phyloP scores from a whole-genome alignment of 2,888 invertebrate species.

The Sphaeridia pumilis region DNA sequence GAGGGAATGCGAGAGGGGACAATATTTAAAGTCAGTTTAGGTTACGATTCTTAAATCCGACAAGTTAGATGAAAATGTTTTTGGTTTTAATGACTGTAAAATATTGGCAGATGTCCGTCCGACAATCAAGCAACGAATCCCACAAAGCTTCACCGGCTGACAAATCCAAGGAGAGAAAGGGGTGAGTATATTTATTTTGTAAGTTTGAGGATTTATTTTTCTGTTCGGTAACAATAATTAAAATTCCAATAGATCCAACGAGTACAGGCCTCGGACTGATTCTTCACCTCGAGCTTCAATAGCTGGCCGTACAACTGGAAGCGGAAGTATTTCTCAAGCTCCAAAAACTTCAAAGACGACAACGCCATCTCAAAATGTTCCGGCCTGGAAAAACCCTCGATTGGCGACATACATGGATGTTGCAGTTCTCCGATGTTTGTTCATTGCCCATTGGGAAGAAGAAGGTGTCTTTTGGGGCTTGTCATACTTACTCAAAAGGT shows the following conservation, averaged over 20 bases:
- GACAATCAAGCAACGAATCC: conserved; percentile 37
- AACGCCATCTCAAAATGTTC: conserved; percentile 24
- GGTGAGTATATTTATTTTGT: conserved; percentile 14
- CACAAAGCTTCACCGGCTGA: conserved; percentile 35
- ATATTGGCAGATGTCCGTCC: conserved; percentile 33
- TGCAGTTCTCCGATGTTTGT: conserved; percentile 86
- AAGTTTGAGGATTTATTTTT: neutral
- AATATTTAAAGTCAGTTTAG: conserved; percentile 57
- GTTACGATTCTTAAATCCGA: neutral
- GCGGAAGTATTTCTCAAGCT: conserved; percentile 17
- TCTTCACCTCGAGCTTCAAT: conserved; percentile 35
- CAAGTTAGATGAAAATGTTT: neutral
- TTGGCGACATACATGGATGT: conserved; percentile 94
- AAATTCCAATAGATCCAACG: conserved; percentile 18
- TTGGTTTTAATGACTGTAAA: too few species aligned
- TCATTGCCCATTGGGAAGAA: conserved; percentile 94
- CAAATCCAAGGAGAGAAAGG: conserved; percentile 29
- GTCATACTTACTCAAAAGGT: conserved; percentile 81
- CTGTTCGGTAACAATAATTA: neutral
- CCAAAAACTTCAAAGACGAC: conserved; percentile 6
- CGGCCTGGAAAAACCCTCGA: conserved; percentile 47
- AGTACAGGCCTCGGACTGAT: conserved; percentile 34
- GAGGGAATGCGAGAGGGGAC: conserved; percentile 63
- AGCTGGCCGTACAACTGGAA: conserved; percentile 20
- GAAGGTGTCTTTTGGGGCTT: conserved; percentile 97